Evolutionary conservation across 2,113 vertebrate genomes (phyloP).

Genomic region (Octodon degus): DNA sequence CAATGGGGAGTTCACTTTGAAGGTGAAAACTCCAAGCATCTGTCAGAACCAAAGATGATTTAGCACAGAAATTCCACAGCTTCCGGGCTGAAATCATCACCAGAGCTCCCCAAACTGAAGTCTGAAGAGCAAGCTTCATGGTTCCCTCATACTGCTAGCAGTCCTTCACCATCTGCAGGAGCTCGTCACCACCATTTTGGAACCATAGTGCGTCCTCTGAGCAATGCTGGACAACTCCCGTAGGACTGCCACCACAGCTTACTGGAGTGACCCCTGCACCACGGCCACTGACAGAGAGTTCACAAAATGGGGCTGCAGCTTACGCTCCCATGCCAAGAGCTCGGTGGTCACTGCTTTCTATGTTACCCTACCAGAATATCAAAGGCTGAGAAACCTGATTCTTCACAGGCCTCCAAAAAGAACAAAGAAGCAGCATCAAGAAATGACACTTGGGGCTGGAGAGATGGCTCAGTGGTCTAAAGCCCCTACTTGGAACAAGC

Average conservation of each 20-base stretch:
- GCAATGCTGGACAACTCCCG: background rate
- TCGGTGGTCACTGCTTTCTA: background rate
- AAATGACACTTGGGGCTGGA: background rate
- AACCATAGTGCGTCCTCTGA: background rate
- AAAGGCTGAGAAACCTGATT: background rate
- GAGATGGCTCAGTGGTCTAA: no score
- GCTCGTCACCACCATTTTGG: background rate
- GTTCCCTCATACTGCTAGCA: background rate
- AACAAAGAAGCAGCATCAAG: background rate
- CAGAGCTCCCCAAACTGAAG: background rate
- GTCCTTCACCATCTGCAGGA: background rate
- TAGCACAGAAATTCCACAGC: background rate
- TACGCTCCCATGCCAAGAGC: background rate
- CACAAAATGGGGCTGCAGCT: background rate
- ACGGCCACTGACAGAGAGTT: background rate
- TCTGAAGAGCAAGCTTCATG: background rate
- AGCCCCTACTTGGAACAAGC: no score
- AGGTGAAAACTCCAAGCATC: constrained; percentile 37
- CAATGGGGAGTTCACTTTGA: background rate
- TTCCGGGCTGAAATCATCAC: background rate
- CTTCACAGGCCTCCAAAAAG: background rate
- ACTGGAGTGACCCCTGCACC: background rate
- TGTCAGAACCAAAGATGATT: background rate
- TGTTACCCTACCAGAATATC: background rate
- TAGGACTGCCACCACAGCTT: background rate